phyloP scores from a whole-genome alignment of 2,113 vertebrate species.

The Ranitomeya variabilis region DNA sequence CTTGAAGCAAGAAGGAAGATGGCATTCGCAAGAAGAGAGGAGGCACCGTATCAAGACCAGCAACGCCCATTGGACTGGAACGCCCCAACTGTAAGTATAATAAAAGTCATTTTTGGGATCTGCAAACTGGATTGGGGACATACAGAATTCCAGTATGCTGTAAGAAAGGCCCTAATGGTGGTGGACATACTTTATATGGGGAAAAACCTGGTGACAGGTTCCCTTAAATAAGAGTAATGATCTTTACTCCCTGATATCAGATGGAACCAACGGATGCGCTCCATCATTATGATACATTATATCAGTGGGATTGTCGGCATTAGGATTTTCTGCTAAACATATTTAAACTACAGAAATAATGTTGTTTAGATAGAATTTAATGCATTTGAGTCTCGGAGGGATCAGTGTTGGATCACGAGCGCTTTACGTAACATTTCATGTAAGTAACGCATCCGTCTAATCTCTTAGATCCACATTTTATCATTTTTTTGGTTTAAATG shows the following conservation, averaged over 20 bases:
- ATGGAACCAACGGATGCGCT: background rate
- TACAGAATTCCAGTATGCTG: no score
- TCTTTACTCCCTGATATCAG: background rate
- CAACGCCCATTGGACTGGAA: no score
- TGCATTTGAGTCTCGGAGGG: conserved; percentile 47
- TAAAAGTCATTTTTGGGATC: no score
- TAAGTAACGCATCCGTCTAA: conserved; percentile 71
- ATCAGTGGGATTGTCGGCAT: background rate
- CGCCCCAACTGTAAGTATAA: no score
- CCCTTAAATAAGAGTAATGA: no score
- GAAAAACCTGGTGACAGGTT: no score
- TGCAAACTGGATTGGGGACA: no score
- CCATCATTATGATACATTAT: background rate
- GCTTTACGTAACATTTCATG: conserved; percentile 65
- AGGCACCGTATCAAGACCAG: no score
- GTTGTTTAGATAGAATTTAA: conserved; percentile 47
- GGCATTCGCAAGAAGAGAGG: no score
- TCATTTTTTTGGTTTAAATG: conserved; percentile 67
- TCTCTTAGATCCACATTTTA: conserved; percentile 67
- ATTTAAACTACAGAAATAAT: conserved; percentile 41
- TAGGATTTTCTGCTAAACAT: conserved; percentile 64
- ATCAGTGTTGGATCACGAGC: conserved; percentile 61
- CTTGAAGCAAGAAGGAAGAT: no score
- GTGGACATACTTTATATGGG: no score
- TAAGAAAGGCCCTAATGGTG: no score